Conservation (phyloP, 1,140 invertebrate genomes). For the Hylaeus anthracinus region DNA sequence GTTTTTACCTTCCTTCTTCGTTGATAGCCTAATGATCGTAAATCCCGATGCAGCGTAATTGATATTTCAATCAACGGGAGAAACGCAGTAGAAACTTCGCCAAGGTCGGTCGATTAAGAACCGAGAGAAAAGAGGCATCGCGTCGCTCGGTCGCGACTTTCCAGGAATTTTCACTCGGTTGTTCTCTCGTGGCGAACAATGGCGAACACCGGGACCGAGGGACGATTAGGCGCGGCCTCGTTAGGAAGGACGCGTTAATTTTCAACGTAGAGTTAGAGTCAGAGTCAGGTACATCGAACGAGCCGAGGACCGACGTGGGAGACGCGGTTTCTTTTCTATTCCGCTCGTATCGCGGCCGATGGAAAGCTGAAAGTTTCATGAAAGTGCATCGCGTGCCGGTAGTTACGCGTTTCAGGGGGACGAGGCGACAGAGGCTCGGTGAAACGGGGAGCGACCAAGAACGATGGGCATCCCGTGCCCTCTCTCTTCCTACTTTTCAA, state of each 20-base stretch:
- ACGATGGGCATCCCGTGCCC: not conserved
- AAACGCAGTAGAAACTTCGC: slow-evolving; percentile 21
- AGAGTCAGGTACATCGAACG: not conserved
- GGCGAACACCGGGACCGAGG: not conserved
- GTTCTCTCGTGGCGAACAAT: slow-evolving; percentile 11
- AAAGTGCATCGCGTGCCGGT: slow-evolving; percentile 75
- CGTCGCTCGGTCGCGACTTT: slow-evolving; percentile 11
- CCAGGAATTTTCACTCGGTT: slow-evolving; percentile 28
- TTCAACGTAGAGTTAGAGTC: not conserved
- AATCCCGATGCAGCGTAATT: not conserved
- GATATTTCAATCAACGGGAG: slow-evolving; percentile 29
- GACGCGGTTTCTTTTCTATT: slow-evolving; percentile 60
- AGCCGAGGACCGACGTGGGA: slow-evolving; percentile 45
- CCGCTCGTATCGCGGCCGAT: slow-evolving; percentile 63
- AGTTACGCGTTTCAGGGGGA: slow-evolving; percentile 59
- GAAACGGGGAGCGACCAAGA: not conserved
- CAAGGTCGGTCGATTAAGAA: slow-evolving; percentile 27
- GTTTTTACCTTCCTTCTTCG: not conserved
- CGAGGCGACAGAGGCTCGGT: not conserved
- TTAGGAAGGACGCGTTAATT: slow-evolving; percentile 28
- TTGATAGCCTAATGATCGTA: not conserved
- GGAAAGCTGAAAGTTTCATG: slow-evolving; percentile 78
- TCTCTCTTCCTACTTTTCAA: slow-evolving; percentile 9
- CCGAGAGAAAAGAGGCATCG: not conserved
- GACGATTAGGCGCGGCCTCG: slow-evolving; percentile 33